A percentile compares a stretch with the other conserved stretches of the same genome.
phyloP scores from a whole-genome alignment of 2,797 vertebrate genomes.

The Pseudochirops corinnae region DNA sequence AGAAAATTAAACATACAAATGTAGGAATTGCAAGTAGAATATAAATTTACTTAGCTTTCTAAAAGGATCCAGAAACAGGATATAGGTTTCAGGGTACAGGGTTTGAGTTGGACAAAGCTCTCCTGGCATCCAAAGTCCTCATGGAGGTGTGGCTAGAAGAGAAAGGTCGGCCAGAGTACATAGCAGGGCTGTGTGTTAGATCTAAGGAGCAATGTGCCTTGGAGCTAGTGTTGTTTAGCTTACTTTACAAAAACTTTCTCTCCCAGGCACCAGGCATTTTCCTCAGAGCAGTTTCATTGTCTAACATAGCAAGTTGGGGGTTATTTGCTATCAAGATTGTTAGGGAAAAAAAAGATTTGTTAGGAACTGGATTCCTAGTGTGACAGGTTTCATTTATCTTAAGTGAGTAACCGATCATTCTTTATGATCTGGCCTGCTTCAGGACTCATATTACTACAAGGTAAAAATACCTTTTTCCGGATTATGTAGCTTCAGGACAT shows the following conservation, averaged over 20 bases:
- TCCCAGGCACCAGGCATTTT: not conserved
- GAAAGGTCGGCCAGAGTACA: not conserved
- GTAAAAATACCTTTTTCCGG: not conserved
- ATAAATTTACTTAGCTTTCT: not conserved
- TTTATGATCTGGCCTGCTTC: not conserved
- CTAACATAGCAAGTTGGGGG: not conserved
- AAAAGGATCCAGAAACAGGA: not conserved
- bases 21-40: not conserved
- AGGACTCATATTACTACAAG: constrained; percentile 7
- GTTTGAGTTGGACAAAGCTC: not conserved
- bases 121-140: not conserved
- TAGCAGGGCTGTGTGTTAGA: not conserved
- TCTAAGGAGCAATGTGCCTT: not conserved
- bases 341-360: not conserved
- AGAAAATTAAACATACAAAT: not conserved
- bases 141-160: not conserved
- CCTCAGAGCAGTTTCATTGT: not conserved
- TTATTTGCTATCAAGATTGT: not conserved
- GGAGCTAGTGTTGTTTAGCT: not conserved
- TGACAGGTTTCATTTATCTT: not conserved
- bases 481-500: not conserved
- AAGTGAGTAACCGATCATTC: not conserved
- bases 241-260: not conserved
- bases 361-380: not conserved
- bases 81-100: not conserved